Percentiles rank a stretch among this genome's conserved stretches.
These are phyloP conservation scores for Centropyge bicolor DNA, from an alignment of 2,797 vertebrate genomes.

Conservation along the genomic window DNA sequence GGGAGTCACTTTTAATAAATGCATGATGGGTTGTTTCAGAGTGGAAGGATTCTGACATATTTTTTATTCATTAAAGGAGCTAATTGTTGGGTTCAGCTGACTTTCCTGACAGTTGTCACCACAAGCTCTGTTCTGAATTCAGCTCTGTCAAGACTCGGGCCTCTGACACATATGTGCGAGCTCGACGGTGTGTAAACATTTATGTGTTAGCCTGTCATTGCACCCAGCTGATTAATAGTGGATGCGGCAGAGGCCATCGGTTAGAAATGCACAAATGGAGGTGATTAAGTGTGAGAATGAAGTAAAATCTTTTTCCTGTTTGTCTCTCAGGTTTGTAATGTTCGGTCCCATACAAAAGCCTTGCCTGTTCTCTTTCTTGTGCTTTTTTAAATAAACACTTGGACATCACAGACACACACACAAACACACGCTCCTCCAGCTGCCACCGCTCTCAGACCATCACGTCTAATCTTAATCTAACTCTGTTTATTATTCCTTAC, in stretches of 20 bases:
- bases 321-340: slow-evolving; percentile 25
- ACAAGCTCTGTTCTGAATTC: slow-evolving; percentile 59
- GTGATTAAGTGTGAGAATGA: slow-evolving; percentile 53
- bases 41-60: slow-evolving; percentile 40
- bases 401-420: slow-evolving; percentile 17
- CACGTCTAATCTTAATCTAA: slow-evolving; percentile 72
- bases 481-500: slow-evolving; percentile 86
- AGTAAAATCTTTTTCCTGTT: not conserved
- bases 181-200: slow-evolving; percentile 64
- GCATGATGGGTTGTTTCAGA: slow-evolving; percentile 32
- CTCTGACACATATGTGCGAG: slow-evolving; percentile 59
- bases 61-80: slow-evolving; percentile 61
- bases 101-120: slow-evolving; percentile 65
- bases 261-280: slow-evolving; percentile 56
- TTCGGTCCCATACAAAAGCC: slow-evolving; percentile 18
- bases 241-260: slow-evolving; percentile 52
- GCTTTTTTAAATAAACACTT: slow-evolving; percentile 28
- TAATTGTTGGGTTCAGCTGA: slow-evolving; percentile 61
- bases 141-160: slow-evolving; percentile 47
- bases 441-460: slow-evolving; percentile 53
- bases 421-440: slow-evolving; percentile 47
- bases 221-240: slow-evolving; percentile 67
- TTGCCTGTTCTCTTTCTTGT: slow-evolving; percentile 12
- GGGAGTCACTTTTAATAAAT: slow-evolving; percentile 51
- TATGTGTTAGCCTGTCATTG: slow-evolving; percentile 71